Percentiles rank a stretch among this genome's conserved stretches.
phyloP scores from a whole-genome alignment of 2,113 vertebrate species.

The Tupaia tana region DNA sequence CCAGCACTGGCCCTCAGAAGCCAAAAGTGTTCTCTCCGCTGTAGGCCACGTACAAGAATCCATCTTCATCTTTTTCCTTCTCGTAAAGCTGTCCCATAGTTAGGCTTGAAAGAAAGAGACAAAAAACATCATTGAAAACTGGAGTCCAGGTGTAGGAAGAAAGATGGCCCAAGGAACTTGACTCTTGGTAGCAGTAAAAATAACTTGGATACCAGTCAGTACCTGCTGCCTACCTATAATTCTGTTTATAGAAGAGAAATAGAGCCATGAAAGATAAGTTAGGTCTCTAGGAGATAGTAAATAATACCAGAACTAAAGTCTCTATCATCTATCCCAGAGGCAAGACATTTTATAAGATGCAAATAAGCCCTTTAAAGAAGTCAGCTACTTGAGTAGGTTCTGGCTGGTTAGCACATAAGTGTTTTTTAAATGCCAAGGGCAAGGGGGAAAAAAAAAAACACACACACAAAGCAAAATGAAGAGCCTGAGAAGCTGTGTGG shows the following conservation, averaged over 20 bases:
- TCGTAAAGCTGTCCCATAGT: conserved; percentile 99
- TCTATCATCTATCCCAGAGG: not conserved
- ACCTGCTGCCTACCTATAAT: not conserved
- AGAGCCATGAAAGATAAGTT: not conserved
- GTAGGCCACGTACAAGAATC: conserved; percentile 98
- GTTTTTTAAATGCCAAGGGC: not conserved
- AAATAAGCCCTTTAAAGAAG: not conserved
- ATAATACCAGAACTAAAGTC: not conserved
- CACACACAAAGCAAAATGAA: not conserved
- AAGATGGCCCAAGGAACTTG: not conserved
- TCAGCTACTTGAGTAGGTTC: not conserved
- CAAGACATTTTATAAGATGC: not conserved
- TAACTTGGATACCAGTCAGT: not conserved
- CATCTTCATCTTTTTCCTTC: conserved; percentile 98
- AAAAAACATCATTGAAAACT: conserved; percentile 58
- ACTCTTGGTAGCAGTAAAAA: not conserved
- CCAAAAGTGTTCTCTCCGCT: conserved; percentile 99
- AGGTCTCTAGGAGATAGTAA: not conserved
- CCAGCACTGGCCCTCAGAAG: conserved; percentile 85
- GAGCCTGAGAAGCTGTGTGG: not conserved
- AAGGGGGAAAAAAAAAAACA: not conserved
- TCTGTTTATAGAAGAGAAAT: not conserved
- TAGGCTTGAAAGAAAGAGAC: conserved; percentile 88
- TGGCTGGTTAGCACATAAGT: not conserved
- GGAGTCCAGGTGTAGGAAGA: not conserved